phyloP scores from a whole-genome alignment of 2,888 invertebrate species.

The Agrochola lychnidis region DNA sequence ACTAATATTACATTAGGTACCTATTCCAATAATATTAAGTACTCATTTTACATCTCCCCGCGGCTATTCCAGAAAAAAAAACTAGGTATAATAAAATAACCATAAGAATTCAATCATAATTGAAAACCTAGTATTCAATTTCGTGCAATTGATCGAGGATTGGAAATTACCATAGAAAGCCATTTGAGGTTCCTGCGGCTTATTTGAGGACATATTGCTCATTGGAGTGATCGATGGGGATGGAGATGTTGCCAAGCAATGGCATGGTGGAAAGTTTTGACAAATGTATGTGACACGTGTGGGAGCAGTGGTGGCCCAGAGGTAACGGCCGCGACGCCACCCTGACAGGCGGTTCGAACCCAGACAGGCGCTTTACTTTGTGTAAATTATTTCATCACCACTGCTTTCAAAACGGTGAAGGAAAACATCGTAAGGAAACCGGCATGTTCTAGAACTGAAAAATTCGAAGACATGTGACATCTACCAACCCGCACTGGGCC shows the following conservation, averaged over 20 bases:
- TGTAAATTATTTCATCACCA: too few relatives aligned
- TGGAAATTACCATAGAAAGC: conserved; percentile 46
- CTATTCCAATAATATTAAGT: not conserved
- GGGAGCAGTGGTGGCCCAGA: too few relatives aligned
- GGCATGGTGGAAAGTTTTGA: not conserved
- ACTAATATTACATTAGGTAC: not conserved
- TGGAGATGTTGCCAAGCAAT: not conserved
- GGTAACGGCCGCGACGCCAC: too few relatives aligned
- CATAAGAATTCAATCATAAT: too few relatives aligned
- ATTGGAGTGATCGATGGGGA: conserved; percentile 33
- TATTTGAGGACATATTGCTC: conserved; percentile 21
- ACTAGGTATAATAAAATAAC: too few relatives aligned
- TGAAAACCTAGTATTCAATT: conserved; percentile 33
- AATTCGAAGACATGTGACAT: too few relatives aligned
- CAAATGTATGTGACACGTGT: not conserved
- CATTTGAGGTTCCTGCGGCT: conserved; percentile 35
- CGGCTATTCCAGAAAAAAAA: not conserved
- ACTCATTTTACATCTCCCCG: conserved; percentile 1
- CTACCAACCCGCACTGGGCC: too few relatives aligned
- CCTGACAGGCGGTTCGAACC: too few relatives aligned
- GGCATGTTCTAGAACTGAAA: too few relatives aligned
- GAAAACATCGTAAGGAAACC: too few relatives aligned
- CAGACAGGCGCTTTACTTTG: too few relatives aligned
- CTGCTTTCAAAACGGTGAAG: too few relatives aligned
- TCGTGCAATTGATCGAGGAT: conserved; percentile 29